Evolutionary conservation across 2,797 vertebrate genomes (phyloP).

Genomic region (Trachurus trachurus): DNA sequence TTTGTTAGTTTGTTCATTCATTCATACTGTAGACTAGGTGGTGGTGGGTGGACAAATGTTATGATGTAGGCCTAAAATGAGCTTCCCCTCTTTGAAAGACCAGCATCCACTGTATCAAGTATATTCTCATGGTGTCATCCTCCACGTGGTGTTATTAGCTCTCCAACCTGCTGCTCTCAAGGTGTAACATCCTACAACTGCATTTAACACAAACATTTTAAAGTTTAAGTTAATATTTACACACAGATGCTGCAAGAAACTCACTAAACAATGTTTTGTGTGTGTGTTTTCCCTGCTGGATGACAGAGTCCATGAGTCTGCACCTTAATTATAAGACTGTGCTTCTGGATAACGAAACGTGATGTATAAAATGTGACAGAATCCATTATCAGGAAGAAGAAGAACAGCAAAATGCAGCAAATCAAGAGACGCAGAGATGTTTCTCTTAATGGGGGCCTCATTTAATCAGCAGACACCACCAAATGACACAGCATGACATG

Average conservation of each 20-base stretch:
- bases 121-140: neutral
- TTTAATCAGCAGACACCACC: constrained; percentile 56
- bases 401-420: constrained; percentile 41
- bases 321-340: constrained; percentile 1
- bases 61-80: too few relatives aligned
- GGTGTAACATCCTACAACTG: neutral
- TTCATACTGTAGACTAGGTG: too few relatives aligned
- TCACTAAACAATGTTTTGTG: too few relatives aligned
- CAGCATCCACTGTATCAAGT: too few relatives aligned
- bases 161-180: neutral
- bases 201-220: neutral
- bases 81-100: too few relatives aligned
- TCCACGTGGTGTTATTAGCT: neutral
- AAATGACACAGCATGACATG: constrained; percentile 42
- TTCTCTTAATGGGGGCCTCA: constrained; percentile 34
- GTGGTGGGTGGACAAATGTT: too few relatives aligned
- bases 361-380: constrained; percentile 14
- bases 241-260: neutral
- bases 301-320: neutral
- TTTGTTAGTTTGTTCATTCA: too few relatives aligned
- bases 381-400: constrained; percentile 20
- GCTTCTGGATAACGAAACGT: constrained; percentile 16
- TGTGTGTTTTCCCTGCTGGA: neutral
- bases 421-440: constrained; percentile 33
- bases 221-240: neutral